Conservation (phyloP, 2,888 invertebrate species). For the Drosophila rubida region DNA sequence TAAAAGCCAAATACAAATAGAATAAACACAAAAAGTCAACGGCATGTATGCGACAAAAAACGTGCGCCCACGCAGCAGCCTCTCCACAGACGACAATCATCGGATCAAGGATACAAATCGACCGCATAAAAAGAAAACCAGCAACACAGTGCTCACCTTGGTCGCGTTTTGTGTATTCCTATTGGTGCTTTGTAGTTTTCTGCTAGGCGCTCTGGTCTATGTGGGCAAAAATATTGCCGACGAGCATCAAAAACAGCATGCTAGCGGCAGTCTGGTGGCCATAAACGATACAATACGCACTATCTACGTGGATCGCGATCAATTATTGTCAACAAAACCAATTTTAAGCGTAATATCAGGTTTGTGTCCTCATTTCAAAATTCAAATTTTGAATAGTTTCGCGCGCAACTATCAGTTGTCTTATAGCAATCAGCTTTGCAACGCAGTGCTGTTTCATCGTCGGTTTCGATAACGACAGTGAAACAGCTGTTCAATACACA, state of each 20-base stretch:
- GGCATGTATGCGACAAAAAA: conserved; percentile 83
- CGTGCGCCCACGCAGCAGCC: conserved; percentile 83
- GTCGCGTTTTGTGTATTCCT: conserved; percentile 84
- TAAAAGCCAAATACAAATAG: conserved; percentile 7
- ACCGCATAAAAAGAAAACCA: conserved; percentile 61
- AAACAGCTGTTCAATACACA: conserved; percentile 24
- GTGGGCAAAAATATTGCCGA: conserved; percentile 83
- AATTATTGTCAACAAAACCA: conserved; percentile 72
- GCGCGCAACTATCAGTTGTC: conserved; percentile 1
- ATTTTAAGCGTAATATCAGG: conserved; percentile 67
- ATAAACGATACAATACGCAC: conserved; percentile 60
- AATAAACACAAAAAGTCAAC: conserved; percentile 32
- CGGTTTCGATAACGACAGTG: conserved; percentile 18
- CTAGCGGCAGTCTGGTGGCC: conserved; percentile 29
- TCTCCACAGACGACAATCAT: conserved; percentile 84
- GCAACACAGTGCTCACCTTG: conserved; percentile 82
- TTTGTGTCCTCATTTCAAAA: conserved; percentile 39
- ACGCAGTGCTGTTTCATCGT: conserved; percentile 4
- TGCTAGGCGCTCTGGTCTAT: conserved; percentile 83
- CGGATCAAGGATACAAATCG: conserved; percentile 75
- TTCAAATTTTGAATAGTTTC: conserved; percentile 10
- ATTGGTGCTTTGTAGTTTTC: conserved; percentile 81
- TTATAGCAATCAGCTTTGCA: conserved; percentile 43
- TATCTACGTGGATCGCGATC: conserved; percentile 67
- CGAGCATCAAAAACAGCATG: conserved; percentile 63